Conservation (phyloP, 2,888 invertebrate genomes). For the Andrena bucephala region DNA sequence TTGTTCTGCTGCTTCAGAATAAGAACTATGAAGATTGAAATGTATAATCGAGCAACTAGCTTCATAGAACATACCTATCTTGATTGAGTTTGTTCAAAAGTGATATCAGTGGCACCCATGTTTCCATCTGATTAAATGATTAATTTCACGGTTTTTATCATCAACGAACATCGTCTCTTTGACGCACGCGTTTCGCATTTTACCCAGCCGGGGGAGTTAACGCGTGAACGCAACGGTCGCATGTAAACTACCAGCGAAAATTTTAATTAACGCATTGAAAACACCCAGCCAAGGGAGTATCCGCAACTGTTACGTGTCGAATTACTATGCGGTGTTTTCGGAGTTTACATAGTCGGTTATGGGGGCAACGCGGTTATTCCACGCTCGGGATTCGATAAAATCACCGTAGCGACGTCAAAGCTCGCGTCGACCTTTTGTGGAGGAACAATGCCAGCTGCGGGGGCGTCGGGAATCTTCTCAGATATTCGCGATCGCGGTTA, state of each 20-base stretch:
- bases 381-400: slow-evolving; percentile 51
- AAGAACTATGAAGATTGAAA: no score
- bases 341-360: slow-evolving; percentile 51
- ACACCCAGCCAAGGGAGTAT: slow-evolving; percentile 3
- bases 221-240: background rate
- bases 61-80: no score
- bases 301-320: slow-evolving; percentile 58
- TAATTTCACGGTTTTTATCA: background rate
- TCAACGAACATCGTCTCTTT: background rate
- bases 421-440: slow-evolving; percentile 12
- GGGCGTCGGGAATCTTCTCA: slow-evolving; percentile 4
- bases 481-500: slow-evolving; percentile 11
- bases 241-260: slow-evolving; percentile 37
- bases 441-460: slow-evolving; percentile 3
- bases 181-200: background rate
- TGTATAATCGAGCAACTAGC: no score
- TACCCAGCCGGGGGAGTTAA: background rate
- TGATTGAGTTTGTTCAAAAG: no score
- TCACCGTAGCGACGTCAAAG: background rate
- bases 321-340: slow-evolving; percentile 51
- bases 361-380: slow-evolving; percentile 43
- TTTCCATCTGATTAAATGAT: background rate
- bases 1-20: no score
- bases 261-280: slow-evolving; percentile 56
- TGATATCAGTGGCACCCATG: background rate